A percentile compares a stretch with the other conserved stretches of the same genome.
phyloP scores from a whole-genome alignment of 2,797 vertebrate species.

The Benthosema pterotum region DNA sequence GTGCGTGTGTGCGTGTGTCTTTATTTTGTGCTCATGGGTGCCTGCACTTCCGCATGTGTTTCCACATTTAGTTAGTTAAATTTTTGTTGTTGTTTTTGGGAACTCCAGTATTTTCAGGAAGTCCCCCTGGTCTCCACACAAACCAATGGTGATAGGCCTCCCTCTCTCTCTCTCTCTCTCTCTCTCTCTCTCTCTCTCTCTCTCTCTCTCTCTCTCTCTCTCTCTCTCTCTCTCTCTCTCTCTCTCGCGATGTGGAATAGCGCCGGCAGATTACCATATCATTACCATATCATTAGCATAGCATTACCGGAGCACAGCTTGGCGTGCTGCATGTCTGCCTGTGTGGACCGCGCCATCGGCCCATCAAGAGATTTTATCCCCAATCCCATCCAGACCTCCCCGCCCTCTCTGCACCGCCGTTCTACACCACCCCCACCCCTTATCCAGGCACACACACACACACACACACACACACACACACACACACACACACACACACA shows the following conservation, averaged over 20 bases:
- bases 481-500: neutral
- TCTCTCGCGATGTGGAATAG: conserved; percentile 78
- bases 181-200: conserved; percentile 5
- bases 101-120: conserved; percentile 70
- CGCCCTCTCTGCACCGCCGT: conserved; percentile 4
- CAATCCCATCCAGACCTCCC: conserved; percentile 53
- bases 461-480: no score
- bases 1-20: conserved; percentile 1
- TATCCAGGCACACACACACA: no score
- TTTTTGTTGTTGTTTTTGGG: conserved; percentile 45
- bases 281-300: conserved; percentile 83
- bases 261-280: conserved; percentile 79
- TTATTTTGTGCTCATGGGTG: neutral
- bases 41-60: neutral
- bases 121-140: conserved; percentile 78
- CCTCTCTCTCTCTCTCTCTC: conserved; percentile 60
- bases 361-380: conserved; percentile 77
- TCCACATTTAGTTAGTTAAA: no score
- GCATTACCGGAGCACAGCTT: conserved; percentile 73
- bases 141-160: conserved; percentile 79
- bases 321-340: conserved; percentile 76
- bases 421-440: neutral
- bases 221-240: conserved; percentile 15
- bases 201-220: conserved; percentile 1
- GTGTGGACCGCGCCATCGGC: conserved; percentile 69